Conservation (phyloP, 2,888 invertebrate genomes). For the Netelia melanura region DNA sequence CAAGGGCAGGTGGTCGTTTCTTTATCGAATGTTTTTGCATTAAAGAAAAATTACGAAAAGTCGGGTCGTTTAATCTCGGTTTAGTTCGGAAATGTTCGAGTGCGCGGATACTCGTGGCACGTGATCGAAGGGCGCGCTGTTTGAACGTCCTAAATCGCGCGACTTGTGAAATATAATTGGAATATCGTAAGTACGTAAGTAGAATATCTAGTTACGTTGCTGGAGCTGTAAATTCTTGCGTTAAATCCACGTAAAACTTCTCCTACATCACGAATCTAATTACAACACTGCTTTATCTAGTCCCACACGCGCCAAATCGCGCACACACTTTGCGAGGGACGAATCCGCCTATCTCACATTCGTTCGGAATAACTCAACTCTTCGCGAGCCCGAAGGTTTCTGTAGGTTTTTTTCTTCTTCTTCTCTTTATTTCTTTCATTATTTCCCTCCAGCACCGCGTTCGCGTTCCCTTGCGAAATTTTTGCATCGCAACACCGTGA, state of each 20-base stretch:
- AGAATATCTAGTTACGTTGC: slow-evolving; percentile 1
- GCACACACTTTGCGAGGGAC: slow-evolving; percentile 39
- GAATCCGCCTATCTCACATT: slow-evolving; percentile 56
- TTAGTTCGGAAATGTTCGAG: no score
- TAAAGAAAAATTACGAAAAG: no score
- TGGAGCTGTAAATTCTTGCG: slow-evolving; percentile 14
- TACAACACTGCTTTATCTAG: slow-evolving; percentile 58
- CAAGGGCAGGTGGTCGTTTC: no score
- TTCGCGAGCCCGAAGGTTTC: slow-evolving; percentile 56
- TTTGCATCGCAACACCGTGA: slow-evolving; percentile 74
- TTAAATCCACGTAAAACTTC: slow-evolving; percentile 39
- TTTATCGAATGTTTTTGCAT: no score
- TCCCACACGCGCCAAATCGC: slow-evolving; percentile 55
- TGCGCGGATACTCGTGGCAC: no score
- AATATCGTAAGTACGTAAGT: not conserved
- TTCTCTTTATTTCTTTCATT: slow-evolving; percentile 58
- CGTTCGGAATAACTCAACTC: slow-evolving; percentile 63
- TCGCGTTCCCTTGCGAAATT: slow-evolving; percentile 77
- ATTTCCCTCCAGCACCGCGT: slow-evolving; percentile 63
- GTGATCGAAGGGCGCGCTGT: no score
- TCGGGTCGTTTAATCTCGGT: no score
- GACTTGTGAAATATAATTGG: no score
- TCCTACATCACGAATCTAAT: slow-evolving; percentile 54
- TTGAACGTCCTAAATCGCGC: no score
- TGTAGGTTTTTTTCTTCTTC: slow-evolving; percentile 20